phyloP scores from a whole-genome alignment of 2,797 vertebrate genomes.

The Darevskia mixta region DNA sequence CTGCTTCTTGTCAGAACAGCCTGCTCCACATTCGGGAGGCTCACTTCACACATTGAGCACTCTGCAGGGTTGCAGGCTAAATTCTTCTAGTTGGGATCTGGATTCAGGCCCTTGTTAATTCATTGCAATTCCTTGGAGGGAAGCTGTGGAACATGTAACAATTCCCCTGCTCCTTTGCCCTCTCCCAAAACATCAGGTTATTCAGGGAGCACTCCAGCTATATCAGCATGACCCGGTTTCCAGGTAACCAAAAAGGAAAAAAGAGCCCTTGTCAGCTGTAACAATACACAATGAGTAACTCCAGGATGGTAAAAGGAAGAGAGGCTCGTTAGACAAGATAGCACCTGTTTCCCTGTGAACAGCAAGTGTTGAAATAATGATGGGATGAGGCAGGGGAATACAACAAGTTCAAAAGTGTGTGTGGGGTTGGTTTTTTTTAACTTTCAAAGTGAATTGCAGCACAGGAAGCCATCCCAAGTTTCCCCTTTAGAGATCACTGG shows the following conservation, averaged over 20 bases:
- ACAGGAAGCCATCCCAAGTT: constrained; percentile 41
- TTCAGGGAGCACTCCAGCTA: constrained; percentile 56
- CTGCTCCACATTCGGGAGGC: neutral
- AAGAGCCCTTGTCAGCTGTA: constrained; percentile 61
- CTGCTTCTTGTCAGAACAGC: neutral
- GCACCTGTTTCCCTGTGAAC: constrained; percentile 64
- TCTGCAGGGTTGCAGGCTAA: constrained; percentile 67
- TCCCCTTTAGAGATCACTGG: constrained; percentile 40
- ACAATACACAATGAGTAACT: constrained; percentile 70
- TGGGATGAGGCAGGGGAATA: constrained; percentile 60
- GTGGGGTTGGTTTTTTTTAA: constrained; percentile 46
- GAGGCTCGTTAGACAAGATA: constrained; percentile 66
- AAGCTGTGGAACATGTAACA: constrained; percentile 56
- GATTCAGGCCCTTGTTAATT: constrained; percentile 47
- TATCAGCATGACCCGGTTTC: constrained; percentile 75
- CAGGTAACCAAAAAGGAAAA: constrained; percentile 72
- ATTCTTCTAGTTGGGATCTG: constrained; percentile 70
- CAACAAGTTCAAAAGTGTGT: constrained; percentile 51
- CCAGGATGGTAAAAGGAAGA: constrained; percentile 64
- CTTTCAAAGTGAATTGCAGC: constrained; percentile 56
- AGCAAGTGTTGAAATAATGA: constrained; percentile 62
- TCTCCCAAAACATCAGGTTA: constrained; percentile 52
- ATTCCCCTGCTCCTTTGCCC: constrained; percentile 2
- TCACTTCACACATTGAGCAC: constrained; percentile 41
- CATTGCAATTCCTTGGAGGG: constrained; percentile 63